Evolutionary conservation across 1,140 invertebrate species (phyloP).

Genomic region (Epicauta chinensis): DNA sequence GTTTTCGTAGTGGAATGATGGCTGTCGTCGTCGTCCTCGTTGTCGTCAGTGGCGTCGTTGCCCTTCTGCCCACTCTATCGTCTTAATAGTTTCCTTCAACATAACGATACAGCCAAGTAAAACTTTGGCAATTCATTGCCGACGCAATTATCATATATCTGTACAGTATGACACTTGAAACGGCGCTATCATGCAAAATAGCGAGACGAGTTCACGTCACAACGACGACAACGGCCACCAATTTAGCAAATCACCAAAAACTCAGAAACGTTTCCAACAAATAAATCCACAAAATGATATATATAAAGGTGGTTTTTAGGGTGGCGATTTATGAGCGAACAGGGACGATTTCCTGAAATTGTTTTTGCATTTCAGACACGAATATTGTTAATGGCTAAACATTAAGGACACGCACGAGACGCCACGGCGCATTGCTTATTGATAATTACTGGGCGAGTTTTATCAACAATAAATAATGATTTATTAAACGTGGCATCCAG

Average conservation of each 20-base stretch:
- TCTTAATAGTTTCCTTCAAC: constrained; percentile 26
- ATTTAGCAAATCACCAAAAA: constrained; percentile 26
- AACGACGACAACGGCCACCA: constrained; percentile 20
- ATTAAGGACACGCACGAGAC: constrained; percentile 22
- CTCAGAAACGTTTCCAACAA: constrained; percentile 15
- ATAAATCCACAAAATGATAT: constrained; percentile 16
- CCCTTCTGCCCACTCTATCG: too few species aligned
- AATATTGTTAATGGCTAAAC: constrained; percentile 24
- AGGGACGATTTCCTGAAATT: constrained; percentile 22
- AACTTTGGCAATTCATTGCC: constrained; percentile 33
- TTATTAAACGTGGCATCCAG: too few species aligned
- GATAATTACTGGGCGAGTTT: constrained; percentile 26
- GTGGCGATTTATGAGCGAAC: constrained; percentile 16
- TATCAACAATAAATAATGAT: not conserved
- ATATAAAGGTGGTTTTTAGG: not conserved
- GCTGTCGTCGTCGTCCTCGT: too few species aligned
- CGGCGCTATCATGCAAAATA: constrained; percentile 34
- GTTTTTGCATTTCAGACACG: constrained; percentile 25
- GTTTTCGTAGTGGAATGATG: too few species aligned
- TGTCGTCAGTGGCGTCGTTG: too few species aligned
- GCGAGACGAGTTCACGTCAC: constrained; percentile 1
- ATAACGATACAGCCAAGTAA: constrained; percentile 26
- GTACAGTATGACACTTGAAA: constrained; percentile 31
- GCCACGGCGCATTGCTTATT: constrained; percentile 18
- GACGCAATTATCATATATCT: constrained; percentile 36